Evolutionary conservation across 2,888 invertebrate species (phyloP), one percentile per base, ranked within the genome.

Genomic region (Metallyticus violacea): DNA sequence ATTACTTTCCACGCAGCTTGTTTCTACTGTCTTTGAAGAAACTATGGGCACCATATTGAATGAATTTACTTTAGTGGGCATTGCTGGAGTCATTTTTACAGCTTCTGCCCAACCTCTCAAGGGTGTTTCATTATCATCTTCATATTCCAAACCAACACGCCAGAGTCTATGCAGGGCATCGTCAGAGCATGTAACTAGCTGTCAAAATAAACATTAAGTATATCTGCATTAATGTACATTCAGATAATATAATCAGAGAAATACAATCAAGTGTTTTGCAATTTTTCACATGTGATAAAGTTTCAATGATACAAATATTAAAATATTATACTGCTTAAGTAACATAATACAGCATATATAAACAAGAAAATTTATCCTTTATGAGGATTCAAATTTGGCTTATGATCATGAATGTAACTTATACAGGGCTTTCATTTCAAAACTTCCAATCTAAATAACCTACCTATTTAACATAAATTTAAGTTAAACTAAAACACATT

Each of bases 141-240:
- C 79, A 30, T 79, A 80, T 79, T 86, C 86, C 25, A n/a, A 26
- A 28, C 84, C 86, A 15, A 85, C 77, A 30, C 29, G 83, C 97
- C 97, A 97, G 85, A 97, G 93, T 91, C 95, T 95, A 91, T 96
- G 96, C 0, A 94, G 92, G 15, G 96, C 95, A 92, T 97, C 97
- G 91, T 97, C 97, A 83, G 97, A 96, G 91, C 97, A 96, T 0
- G 97, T 97, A 22, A 97, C 95, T 81, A 97, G 91, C 91, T 93
- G 89, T n/a, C 87, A 87, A 86, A 3, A 62, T 62, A 62, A 62
- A 62, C 2, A 62, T 62, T n/a, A n/a, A n/a, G n/a, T n/a, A n/a
- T n/a, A n/a, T n/a, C n/a, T n/a, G n/a, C n/a, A n/a, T n/a, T n/a
- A n/a, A n/a, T n/a, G n/a, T n/a, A n/a, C n/a, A n/a, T n/a, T n/a